phyloP scores from a whole-genome alignment of 2,888 invertebrate species.

The Dorcus hopei region DNA sequence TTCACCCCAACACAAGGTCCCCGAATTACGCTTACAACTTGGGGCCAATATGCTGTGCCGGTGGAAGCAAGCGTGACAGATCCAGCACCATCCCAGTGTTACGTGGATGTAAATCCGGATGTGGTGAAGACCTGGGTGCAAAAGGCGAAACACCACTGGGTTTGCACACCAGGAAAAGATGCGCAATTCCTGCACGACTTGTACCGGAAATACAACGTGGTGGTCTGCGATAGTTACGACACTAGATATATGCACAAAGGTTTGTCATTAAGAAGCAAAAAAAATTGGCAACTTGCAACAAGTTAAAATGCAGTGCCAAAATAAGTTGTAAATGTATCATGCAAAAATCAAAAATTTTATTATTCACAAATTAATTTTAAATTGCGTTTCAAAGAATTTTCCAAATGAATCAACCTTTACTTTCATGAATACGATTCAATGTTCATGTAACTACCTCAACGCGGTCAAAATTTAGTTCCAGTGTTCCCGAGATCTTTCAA shows the following conservation, averaged over 20 bases:
- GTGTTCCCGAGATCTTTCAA: constrained; percentile 58
- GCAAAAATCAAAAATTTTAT: too few relatives aligned
- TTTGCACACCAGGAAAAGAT: constrained; percentile 55
- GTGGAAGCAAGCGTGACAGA: constrained; percentile 49
- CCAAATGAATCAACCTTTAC: too few relatives aligned
- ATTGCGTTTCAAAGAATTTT: too few relatives aligned
- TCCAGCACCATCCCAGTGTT: constrained; percentile 46
- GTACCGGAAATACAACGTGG: constrained; percentile 46
- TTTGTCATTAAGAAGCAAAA: constrained; percentile 20
- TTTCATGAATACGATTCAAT: too few relatives aligned
- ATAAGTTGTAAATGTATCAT: too few relatives aligned
- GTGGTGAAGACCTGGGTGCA: constrained; percentile 51
- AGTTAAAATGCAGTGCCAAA: too few relatives aligned
- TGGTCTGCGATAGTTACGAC: constrained; percentile 32
- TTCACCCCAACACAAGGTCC: constrained; percentile 50
- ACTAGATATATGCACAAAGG: constrained; percentile 38
- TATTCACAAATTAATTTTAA: too few relatives aligned
- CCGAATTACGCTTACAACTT: constrained; percentile 50
- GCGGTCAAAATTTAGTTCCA: constrained; percentile 29
- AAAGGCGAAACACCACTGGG: constrained; percentile 55
- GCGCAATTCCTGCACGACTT: constrained; percentile 55
- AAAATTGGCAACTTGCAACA: too few relatives aligned
- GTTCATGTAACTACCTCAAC: too few relatives aligned
- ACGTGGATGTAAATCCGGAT: constrained; percentile 22
- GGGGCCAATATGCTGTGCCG: constrained; percentile 52